Base-by-base conservation (phyloP, 2,888 invertebrate genomes). In the Clivina fossor region DNA sequence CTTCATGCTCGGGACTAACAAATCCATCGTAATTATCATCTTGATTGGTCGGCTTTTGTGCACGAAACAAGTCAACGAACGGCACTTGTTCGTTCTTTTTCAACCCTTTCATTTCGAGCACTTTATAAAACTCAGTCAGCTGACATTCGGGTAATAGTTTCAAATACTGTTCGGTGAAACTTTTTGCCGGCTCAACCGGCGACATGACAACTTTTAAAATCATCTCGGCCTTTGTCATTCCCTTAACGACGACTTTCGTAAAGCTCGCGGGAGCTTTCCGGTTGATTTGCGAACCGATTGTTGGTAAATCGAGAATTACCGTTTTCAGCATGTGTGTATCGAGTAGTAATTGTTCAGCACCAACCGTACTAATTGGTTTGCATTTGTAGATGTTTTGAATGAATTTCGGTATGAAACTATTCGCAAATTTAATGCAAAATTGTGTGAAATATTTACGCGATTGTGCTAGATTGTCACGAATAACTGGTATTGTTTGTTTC, bases 181-280 rank as follows among this genome's bases (percentile, higher is more conserved):
- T 85, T 37, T 86, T 85, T 0, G 85, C 74, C 15, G 87, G 84
- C 62, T 93, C 91, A 13, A 88, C 77, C 0, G 95, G 93, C 1
- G 95, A 90, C 97, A 98, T 97, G 0, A 97, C 94, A 22, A 98
- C 82, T 77, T 99, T 99, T n/a, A 99, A 77, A 30, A 99, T 90
- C 93, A 98, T 96, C 74, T 99, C 99, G 0, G 97, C 97, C 68
- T 93, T 92, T 0, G 93, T 93, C 95, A 99, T 97, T 26, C 96
- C 75, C 87, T 79, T 80, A 4, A 78, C 76, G 0, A 80, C 80
- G 3, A 87, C 86, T 69, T 89, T 89, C 0, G 86, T 85, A 61
- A 86, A 94, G 59, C 91, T 90, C 0, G 92, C 88, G 0, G 96
- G 96, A 3, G 95, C 91, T 64, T 92, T 92, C 4, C 94, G 79